phyloP scores from a whole-genome alignment of 2,113 vertebrate genomes.

The Myiozetetes cayanensis region DNA sequence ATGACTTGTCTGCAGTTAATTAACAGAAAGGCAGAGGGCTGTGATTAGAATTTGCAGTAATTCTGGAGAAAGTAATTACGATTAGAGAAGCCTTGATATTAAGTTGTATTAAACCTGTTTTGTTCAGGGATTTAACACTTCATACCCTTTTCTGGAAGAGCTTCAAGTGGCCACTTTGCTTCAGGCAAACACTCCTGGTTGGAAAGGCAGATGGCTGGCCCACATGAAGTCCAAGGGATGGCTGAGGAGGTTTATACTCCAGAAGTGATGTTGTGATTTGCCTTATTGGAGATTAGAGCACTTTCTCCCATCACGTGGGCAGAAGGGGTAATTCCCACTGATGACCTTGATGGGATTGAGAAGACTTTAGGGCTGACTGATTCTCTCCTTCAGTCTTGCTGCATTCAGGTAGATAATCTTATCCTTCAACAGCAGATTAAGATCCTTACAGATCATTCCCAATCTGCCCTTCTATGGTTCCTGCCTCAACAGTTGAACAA shows the following conservation, averaged over 20 bases:
- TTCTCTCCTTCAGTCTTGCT: not conserved
- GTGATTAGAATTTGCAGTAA: constrained; percentile 1
- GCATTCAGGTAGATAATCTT: constrained; percentile 16
- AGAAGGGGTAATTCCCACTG: not conserved
- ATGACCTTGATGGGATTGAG: constrained; percentile 1
- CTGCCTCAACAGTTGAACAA: not conserved
- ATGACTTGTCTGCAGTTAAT: constrained; percentile 3
- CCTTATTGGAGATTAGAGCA: not conserved
- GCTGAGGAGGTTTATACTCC: not conserved
- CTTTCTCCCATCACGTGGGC: not conserved
- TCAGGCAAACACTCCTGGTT: not conserved
- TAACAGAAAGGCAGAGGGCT: not conserved
- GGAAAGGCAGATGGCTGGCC: not conserved
- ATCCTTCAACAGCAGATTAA: constrained; percentile 13
- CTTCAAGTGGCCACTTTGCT: not conserved
- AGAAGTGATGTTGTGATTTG: not conserved
- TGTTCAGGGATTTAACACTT: constrained; percentile 16
- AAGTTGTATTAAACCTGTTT: constrained; percentile 17
- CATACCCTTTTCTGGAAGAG: not conserved
- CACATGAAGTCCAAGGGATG: not conserved
- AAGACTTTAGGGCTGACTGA: not conserved
- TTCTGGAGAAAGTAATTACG: constrained; percentile 39
- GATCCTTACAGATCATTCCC: not conserved
- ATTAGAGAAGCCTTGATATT: constrained; percentile 40
- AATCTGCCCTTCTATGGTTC: not conserved